phyloP scores from a whole-genome alignment of 2,797 vertebrate genomes.

The Xyrichtys novacula region DNA sequence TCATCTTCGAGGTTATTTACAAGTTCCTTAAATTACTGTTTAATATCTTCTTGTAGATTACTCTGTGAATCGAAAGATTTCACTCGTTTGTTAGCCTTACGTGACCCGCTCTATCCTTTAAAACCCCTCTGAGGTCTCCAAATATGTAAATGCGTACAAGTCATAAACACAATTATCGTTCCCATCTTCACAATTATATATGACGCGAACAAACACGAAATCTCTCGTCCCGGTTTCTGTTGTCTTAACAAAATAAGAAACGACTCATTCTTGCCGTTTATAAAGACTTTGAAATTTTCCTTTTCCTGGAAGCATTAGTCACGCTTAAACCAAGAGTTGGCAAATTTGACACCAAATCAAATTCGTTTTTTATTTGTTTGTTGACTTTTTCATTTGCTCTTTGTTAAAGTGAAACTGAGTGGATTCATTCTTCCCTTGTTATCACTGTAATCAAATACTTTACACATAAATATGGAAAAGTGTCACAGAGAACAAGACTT shows the following conservation, averaged over 20 bases:
- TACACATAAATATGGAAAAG: neutral
- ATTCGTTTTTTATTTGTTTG: neutral
- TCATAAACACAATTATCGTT: neutral
- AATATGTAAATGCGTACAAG: neutral
- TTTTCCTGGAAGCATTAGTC: neutral
- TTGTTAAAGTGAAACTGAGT: slow-evolving; percentile 2
- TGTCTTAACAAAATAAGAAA: neutral
- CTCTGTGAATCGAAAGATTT: no score
- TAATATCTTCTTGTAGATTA: no score
- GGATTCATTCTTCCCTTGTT: neutral
- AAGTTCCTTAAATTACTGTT: no score
- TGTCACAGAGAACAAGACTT: neutral
- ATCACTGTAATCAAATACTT: neutral
- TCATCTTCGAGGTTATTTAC: no score
- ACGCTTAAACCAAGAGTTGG: neutral
- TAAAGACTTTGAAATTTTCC: neutral
- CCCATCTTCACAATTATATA: neutral
- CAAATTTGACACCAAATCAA: neutral
- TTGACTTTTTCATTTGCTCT: neutral
- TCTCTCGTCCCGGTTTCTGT: neutral
- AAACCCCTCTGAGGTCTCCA: neutral
- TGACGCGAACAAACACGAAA: neutral
- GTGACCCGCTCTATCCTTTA: neutral
- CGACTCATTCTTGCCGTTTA: neutral
- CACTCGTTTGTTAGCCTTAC: neutral